Conservation (phyloP, 2,113 vertebrate species). For the Excalfactoria chinensis region DNA sequence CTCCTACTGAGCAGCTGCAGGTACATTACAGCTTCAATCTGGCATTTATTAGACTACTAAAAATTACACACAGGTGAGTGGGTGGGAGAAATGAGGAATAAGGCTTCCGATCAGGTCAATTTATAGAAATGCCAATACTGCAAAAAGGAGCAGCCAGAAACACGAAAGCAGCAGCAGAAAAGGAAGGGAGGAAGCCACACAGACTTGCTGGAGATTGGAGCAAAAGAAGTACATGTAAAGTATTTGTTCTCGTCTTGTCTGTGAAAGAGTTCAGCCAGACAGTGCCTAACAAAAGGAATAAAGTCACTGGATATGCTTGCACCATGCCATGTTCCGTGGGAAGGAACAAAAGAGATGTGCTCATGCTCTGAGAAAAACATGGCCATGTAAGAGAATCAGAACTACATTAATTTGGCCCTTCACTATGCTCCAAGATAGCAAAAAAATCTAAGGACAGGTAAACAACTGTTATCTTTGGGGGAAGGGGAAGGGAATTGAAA, state of each 20-base stretch:
- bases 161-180: neutral
- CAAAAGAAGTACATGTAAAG: neutral
- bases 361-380: neutral
- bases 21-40: neutral
- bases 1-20: neutral
- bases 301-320: neutral
- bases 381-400: accelerated
- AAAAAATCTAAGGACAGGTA: neutral
- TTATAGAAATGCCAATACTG: neutral
- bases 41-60: neutral
- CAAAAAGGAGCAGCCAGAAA: neutral
- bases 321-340: neutral
- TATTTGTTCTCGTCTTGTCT: neutral
- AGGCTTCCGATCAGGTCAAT: neutral
- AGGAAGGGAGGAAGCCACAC: neutral
- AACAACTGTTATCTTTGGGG: neutral
- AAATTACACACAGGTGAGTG: neutral
- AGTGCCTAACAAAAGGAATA: neutral
- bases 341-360: accelerated
- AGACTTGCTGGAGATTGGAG: neutral
- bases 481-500: too few relatives aligned
- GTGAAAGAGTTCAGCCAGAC: neutral
- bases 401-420: neutral
- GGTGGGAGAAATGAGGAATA: neutral
- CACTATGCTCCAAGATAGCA: neutral